phyloP scores from a whole-genome alignment of 2,888 invertebrate genomes.

The Drosophila mimetica region DNA sequence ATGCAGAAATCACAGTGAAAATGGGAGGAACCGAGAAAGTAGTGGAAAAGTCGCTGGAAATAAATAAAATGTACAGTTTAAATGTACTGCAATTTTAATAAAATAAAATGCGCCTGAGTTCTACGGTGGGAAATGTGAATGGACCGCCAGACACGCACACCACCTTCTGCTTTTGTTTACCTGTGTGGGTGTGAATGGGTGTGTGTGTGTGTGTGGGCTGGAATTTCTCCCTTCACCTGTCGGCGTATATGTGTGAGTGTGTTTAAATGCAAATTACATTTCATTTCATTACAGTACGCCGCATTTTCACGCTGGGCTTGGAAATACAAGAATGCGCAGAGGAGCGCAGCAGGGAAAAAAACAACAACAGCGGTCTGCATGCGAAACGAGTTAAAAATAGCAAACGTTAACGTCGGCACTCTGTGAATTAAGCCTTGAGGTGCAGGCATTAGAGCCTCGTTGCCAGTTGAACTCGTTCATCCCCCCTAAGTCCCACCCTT shows the following conservation, averaged over 20 bases:
- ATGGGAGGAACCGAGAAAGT: neutral
- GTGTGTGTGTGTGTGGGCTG: neutral
- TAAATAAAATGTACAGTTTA: constrained; percentile 56
- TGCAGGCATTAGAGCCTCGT: constrained; percentile 64
- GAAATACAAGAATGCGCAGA: constrained; percentile 60
- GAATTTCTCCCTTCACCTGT: constrained; percentile 14
- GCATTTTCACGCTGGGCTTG: constrained; percentile 69
- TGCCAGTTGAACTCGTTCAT: constrained; percentile 48
- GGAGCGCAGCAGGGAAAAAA: constrained; percentile 22
- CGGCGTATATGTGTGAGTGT: constrained; percentile 40
- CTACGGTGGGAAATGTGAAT: constrained; percentile 56
- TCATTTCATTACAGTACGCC: constrained; percentile 74
- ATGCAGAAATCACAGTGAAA: constrained; percentile 36
- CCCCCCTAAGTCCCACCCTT: constrained; percentile 14
- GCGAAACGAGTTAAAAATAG: constrained; percentile 77
- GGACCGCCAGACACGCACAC: constrained; percentile 48
- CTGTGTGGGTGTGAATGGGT: neutral
- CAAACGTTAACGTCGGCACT: constrained; percentile 70
- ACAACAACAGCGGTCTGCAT: constrained; percentile 55
- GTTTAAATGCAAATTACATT: constrained; percentile 78
- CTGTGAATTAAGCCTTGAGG: constrained; percentile 59
- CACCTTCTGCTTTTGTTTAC: constrained; percentile 33
- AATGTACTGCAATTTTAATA: constrained; percentile 77
- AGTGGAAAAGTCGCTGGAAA: constrained; percentile 23
- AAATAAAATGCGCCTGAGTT: constrained; percentile 74